Evolutionary conservation across 2,888 invertebrate species (phyloP), one percentile per base, ranked within the genome.

Genomic region (Trichacis sp.): DNA sequence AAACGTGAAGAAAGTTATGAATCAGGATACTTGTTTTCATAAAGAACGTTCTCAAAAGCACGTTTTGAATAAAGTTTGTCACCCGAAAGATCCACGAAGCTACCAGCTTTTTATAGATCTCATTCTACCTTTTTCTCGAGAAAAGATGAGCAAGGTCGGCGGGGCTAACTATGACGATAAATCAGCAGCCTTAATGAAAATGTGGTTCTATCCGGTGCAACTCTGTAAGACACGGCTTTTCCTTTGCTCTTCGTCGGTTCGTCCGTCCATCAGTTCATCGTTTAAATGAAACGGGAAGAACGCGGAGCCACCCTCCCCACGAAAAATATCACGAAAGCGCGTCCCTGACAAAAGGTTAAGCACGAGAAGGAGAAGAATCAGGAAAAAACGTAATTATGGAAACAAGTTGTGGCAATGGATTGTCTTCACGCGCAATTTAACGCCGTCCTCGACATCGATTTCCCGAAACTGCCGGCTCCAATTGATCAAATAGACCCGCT

Each of bases 161-260:
- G 61, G 66, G 68, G 74, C 75, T 78, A 78, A 78, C 75, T 73
- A 74, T 74, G 71, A 63, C 73, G 64, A 78, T 78, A 78, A 79
- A 79, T 78, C 78, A 77, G 70, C 64, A 53, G 72, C 70, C 71
- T 79, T 79, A 77, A 79, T 78, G 78, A 79, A 78, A 77, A 77
- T 76, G 75, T 75, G 75, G 69, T 75, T 77, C 69, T 73, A 77
- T 75, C 73, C 70, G 64, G 63, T 70, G 68, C 68, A 72, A 57
- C 53, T 62, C 52, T 56, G 53, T 40, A n/a, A 64, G 56, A 59
- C 60, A 38, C 57, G 57, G 43, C 36, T 55, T 52, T 49, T 57
- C 56, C 45, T 60, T 49, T 33, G 40, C 52, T 60, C 52, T 33
- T 18, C 50, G 50, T 51, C 38, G 54, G 50, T 50, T 42, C 50